Conservation (phyloP, 2,888 invertebrate genomes). For the Nymphalis urticae region DNA sequence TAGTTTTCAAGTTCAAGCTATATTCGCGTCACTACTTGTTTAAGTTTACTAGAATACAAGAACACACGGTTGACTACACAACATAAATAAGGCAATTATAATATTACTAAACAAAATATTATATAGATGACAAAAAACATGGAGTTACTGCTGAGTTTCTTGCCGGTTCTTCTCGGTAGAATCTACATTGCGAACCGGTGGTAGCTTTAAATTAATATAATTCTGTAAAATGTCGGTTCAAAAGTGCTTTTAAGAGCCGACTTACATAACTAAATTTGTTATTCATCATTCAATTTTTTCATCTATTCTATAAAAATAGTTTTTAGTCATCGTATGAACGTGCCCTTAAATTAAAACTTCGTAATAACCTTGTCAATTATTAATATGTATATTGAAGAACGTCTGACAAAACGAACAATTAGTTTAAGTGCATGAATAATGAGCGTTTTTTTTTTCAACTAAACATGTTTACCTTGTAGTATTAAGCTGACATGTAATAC, state of each 20-base stretch:
- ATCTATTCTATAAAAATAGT: background rate
- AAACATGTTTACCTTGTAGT: constrained; percentile 35
- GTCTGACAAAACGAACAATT: constrained; percentile 26
- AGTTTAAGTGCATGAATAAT: constrained; percentile 16
- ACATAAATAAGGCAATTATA: background rate
- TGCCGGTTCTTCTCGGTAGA: no score
- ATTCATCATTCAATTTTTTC: no score
- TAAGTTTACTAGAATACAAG: constrained; percentile 10
- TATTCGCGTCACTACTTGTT: constrained; percentile 24
- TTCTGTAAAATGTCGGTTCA: no score
- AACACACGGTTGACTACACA: background rate
- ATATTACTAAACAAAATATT: no score
- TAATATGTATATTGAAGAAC: constrained; percentile 18
- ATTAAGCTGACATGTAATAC: constrained; percentile 21
- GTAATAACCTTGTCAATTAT: background rate
- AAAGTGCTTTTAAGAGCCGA: no score
- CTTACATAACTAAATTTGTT: no score
- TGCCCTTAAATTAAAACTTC: background rate
- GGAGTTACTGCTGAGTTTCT: no score
- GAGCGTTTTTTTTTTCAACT: constrained; percentile 22
- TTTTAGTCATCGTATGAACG: no score
- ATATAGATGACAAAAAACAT: no score
- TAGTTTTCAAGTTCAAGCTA: constrained; percentile 28
- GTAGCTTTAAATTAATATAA: no score
- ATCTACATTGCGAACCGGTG: no score